Conservation (phyloP, 2,888 invertebrate genomes). For the Odontothrips loti region DNA sequence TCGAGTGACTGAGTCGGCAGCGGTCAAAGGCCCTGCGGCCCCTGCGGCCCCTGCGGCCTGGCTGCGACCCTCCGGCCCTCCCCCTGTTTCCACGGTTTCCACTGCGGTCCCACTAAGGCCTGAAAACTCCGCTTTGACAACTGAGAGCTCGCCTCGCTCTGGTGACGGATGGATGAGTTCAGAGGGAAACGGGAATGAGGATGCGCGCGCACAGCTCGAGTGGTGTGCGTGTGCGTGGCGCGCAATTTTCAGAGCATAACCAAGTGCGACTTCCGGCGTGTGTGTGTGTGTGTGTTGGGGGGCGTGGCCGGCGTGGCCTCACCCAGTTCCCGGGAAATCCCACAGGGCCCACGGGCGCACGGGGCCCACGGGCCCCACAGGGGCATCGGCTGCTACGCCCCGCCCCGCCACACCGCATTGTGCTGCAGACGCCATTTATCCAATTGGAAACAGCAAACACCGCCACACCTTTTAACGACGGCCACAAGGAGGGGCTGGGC, state of each 20-base stretch:
- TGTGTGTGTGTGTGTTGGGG: background rate
- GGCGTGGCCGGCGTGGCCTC: background rate
- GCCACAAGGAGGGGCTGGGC: background rate
- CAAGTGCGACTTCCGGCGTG: background rate
- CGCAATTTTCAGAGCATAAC: background rate
- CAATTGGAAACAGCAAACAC: slow-evolving; percentile 32
- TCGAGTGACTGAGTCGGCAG: no score
- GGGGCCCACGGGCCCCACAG: no score
- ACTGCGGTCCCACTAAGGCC: no score
- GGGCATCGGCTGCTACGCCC: background rate
- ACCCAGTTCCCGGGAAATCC: slow-evolving; percentile 5
- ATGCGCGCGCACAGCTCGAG: no score
- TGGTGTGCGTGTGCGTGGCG: no score
- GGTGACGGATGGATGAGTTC: no score
- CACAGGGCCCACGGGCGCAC: background rate
- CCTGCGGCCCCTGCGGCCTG: no score
- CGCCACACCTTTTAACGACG: slow-evolving; percentile 29
- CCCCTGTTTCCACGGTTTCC: no score
- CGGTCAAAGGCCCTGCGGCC: no score
- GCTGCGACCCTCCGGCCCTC: no score
- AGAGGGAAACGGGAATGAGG: no score
- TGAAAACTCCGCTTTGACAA: no score
- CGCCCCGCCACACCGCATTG: background rate
- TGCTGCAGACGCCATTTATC: slow-evolving; percentile 1
- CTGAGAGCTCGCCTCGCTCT: background rate